Conservation (phyloP, 2,113 vertebrate genomes). For the Xyliphius kryptos region DNA sequence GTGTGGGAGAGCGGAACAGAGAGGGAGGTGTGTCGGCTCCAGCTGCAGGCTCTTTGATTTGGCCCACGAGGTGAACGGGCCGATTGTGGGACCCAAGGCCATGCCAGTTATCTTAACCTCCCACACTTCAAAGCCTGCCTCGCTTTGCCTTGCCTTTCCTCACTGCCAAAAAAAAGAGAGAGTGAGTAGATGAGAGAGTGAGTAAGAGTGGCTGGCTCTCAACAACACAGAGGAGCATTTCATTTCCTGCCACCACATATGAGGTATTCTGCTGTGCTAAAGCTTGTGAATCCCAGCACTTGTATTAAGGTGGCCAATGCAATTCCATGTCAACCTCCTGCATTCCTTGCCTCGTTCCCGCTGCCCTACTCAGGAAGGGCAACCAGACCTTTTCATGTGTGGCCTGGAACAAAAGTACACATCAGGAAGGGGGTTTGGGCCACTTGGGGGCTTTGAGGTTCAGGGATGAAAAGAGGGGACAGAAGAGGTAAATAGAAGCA, state of each 20-base stretch:
- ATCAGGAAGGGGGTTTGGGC: conserved; percentile 74
- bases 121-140: conserved; percentile 71
- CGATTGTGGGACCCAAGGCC: conserved; percentile 58
- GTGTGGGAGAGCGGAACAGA: conserved; percentile 28
- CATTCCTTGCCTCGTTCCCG: conserved; percentile 50
- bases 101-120: conserved; percentile 76
- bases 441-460: conserved; percentile 68
- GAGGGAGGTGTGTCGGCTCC: conserved; percentile 50
- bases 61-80: conserved; percentile 55
- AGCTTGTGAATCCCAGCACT: conserved; percentile 76
- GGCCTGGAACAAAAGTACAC: conserved; percentile 72
- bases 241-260: too few relatives aligned
- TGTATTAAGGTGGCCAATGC: conserved; percentile 62
- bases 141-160: too few relatives aligned
- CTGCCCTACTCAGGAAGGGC: conserved; percentile 74
- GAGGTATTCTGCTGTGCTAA: too few relatives aligned
- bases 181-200: too few relatives aligned
- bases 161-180: conserved; percentile 38
- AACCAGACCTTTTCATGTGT: conserved; percentile 74
- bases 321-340: conserved; percentile 61
- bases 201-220: conserved; percentile 47
- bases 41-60: conserved; percentile 67
- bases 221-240: conserved; percentile 74
- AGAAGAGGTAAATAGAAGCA: conserved; percentile 72
- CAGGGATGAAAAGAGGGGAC: conserved; percentile 68